These are phyloP conservation scores for Gnathonemus longibarbis DNA, from an alignment of 2,113 vertebrate species.

Conservation along the genomic window DNA sequence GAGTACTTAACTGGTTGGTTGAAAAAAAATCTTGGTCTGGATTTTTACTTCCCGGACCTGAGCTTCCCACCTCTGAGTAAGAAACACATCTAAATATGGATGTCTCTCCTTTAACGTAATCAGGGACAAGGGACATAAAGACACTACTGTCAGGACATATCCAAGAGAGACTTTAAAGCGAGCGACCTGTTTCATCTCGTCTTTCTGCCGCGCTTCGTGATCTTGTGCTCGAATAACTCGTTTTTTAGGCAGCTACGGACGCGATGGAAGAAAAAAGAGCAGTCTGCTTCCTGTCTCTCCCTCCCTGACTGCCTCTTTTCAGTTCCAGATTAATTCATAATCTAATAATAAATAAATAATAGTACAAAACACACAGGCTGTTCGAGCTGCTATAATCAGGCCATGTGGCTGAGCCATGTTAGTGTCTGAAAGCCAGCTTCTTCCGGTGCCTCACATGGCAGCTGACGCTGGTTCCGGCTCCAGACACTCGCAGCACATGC, in stretches of 20 bases:
- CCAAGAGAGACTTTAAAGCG: neutral
- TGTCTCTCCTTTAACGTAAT: neutral
- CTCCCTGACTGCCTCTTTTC: slow-evolving; percentile 1
- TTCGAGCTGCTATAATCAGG: slow-evolving; percentile 1
- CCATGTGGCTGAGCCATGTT: slow-evolving; percentile 5
- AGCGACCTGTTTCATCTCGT: neutral
- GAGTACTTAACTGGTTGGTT: neutral
- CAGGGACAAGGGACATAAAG: neutral
- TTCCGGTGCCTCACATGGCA: slow-evolving; percentile 5
- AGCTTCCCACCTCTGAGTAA: neutral
- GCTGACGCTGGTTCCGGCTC: neutral
- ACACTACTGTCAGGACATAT: neutral
- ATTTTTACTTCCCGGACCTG: neutral
- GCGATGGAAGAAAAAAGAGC: neutral
- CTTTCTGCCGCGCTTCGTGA: neutral
- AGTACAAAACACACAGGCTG: slow-evolving; percentile 17
- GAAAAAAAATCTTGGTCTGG: neutral
- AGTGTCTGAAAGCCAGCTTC: neutral
- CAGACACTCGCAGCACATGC: neutral
- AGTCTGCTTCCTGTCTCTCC: neutral
- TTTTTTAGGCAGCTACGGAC: neutral
- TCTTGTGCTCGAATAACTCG: neutral
- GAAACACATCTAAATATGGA: neutral
- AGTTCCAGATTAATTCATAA: slow-evolving; percentile 14
- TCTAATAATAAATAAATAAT: slow-evolving; percentile 20